A percentile compares a stretch with the other conserved stretches of the same genome.
These are phyloP conservation scores for Alviniconcha marisindica DNA, from an alignment of 1,140 invertebrate genomes.

Conservation along the genomic window DNA sequence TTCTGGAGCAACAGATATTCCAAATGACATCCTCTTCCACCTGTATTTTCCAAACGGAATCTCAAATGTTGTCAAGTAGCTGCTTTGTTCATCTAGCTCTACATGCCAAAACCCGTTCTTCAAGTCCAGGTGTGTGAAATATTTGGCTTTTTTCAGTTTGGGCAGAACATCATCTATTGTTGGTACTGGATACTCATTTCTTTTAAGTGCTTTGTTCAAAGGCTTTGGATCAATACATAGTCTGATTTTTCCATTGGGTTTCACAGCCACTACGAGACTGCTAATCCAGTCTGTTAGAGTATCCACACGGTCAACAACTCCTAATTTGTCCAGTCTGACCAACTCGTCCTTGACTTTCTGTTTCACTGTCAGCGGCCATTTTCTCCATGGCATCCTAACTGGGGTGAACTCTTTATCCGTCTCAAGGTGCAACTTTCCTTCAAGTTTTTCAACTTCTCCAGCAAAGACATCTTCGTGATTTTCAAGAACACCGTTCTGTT, in stretches of 20 bases:
- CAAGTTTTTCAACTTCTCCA: neutral
- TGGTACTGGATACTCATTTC: constrained; percentile 46
- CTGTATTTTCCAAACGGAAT: constrained; percentile 42
- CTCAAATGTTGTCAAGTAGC: constrained; percentile 15
- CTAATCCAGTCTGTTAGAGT: constrained; percentile 46
- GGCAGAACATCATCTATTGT: neutral
- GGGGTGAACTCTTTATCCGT: neutral
- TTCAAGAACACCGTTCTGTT: neutral
- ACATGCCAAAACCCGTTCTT: constrained; percentile 8
- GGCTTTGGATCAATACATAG: constrained; percentile 53
- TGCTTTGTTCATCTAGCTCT: neutral
- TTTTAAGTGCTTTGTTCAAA: constrained; percentile 51
- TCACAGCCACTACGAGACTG: constrained; percentile 12
- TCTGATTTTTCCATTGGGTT: constrained; percentile 38
- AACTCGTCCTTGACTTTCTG: neutral
- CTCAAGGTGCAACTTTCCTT: neutral
- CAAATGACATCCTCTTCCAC: neutral
- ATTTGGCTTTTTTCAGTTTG: neutral
- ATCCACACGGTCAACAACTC: neutral
- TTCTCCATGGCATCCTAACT: neutral
- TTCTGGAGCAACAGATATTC: constrained; percentile 26
- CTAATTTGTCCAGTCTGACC: neutral
- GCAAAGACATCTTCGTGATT: neutral
- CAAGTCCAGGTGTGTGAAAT: neutral
- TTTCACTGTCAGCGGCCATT: neutral